Percentiles rank a stretch among this genome's conserved stretches.
These are phyloP conservation scores for Drosophila erecta DNA, from an alignment of 1,140 invertebrate genomes.

Conservation along the genomic window DNA sequence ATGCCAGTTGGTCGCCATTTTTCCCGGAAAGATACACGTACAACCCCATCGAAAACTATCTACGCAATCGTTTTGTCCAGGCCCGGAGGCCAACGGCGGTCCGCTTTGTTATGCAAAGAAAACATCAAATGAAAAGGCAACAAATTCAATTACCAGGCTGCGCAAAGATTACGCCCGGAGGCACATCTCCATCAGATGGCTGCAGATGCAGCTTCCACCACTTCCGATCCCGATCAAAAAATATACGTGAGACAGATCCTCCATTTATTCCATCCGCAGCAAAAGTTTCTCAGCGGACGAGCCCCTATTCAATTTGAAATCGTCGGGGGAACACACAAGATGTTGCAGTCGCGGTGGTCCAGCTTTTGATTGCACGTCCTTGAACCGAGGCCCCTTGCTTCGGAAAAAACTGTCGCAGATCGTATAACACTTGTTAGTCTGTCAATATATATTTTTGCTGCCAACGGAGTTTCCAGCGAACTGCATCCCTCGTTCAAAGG, in stretches of 20 bases:
- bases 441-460: conserved; percentile 48
- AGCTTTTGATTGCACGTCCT: conserved; percentile 70
- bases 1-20: conserved; percentile 62
- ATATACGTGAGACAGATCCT: conserved; percentile 3
- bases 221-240: conserved; percentile 51
- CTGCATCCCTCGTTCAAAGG: conserved; percentile 21
- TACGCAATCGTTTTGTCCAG: conserved; percentile 43
- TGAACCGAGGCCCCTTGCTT: conserved; percentile 25
- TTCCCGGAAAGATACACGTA: conserved; percentile 30
- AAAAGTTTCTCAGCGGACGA: conserved; percentile 53
- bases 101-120: conserved; percentile 69
- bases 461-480: conserved; percentile 51
- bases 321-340: conserved; percentile 65
- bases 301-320: conserved; percentile 52
- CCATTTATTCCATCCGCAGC: conserved; percentile 3
- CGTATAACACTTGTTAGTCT: conserved; percentile 78
- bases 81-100: conserved; percentile 39
- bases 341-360: conserved; percentile 64
- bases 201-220: conserved; percentile 51
- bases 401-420: conserved; percentile 58
- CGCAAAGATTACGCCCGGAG: conserved; percentile 52
- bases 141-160: conserved; percentile 74
- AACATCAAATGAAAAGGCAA: conserved; percentile 73
- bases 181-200: conserved; percentile 11
- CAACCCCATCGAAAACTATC: conserved; percentile 51